phyloP scores from a whole-genome alignment of 2,888 invertebrate species.

The Furcula furcula region DNA sequence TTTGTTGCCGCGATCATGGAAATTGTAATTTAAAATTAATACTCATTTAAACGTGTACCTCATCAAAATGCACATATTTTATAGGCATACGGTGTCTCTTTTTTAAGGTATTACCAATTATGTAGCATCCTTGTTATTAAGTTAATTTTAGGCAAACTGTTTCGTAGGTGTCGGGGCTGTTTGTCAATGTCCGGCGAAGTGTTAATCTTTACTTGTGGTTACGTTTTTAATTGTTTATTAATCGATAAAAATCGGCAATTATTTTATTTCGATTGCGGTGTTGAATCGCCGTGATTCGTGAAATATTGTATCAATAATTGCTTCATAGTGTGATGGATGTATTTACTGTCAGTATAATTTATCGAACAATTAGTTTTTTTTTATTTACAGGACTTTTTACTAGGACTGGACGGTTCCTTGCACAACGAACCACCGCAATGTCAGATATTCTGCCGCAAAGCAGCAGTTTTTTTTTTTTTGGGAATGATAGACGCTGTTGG shows the following conservation, averaged over 20 bases:
- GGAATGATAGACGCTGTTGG: too few species aligned
- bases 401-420: too few species aligned
- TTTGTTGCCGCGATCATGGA: constrained; percentile 20
- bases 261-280: constrained; percentile 3
- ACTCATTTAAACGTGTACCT: constrained; percentile 54
- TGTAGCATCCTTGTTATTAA: constrained; percentile 54
- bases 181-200: constrained; percentile 35
- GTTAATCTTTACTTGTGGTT: constrained; percentile 20
- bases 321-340: constrained; percentile 11
- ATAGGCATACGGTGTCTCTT: constrained; percentile 22
- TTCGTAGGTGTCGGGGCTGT: constrained; percentile 41
- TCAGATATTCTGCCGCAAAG: too few species aligned
- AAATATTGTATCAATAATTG: constrained; percentile 8
- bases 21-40: constrained; percentile 62
- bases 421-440: too few species aligned
- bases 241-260: constrained; percentile 30
- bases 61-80: constrained; percentile 61
- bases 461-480: too few species aligned
- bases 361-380: too few species aligned
- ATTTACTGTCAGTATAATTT: too few species aligned
- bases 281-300: background rate
- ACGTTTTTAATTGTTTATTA: constrained; percentile 32
- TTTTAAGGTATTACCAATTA: constrained; percentile 47
- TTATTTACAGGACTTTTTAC: too few species aligned
- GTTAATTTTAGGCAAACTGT: constrained; percentile 60